Percentiles rank a stretch among this genome's conserved stretches.
phyloP scores from a whole-genome alignment of 2,113 vertebrate genomes.

The Microcebus ravelobensis region DNA sequence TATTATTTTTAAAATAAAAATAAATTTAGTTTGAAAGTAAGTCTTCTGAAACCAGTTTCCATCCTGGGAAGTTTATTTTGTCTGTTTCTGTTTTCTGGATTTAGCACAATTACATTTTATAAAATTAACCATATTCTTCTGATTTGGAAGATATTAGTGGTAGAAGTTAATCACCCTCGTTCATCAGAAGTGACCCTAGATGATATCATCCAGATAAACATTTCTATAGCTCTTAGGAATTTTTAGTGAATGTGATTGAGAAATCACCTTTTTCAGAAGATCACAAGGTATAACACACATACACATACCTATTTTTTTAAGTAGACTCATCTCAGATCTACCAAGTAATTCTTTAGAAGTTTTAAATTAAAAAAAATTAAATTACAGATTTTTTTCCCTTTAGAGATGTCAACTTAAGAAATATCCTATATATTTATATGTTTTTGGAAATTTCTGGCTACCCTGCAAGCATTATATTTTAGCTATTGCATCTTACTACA shows the following conservation, averaged over 20 bases:
- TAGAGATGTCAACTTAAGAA: neutral
- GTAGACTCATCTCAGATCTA: neutral
- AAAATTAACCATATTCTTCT: neutral
- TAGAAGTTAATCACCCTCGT: neutral
- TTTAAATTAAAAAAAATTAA: neutral
- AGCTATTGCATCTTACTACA: neutral
- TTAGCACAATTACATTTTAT: neutral
- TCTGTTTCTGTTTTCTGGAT: neutral
- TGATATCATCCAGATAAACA: neutral
- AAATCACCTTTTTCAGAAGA: neutral
- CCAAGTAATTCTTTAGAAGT: neutral
- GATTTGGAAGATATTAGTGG: neutral
- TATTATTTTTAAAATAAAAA: neutral
- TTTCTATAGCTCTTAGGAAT: neutral
- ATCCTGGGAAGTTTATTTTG: neutral
- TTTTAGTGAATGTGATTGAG: neutral
- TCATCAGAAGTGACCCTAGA: neutral
- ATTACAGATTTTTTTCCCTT: neutral
- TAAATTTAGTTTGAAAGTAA: slow-evolving; percentile 16
- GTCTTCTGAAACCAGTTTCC: neutral
- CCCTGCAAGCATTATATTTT: neutral
- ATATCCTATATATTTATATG: neutral
- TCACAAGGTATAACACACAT: neutral
- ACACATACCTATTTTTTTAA: neutral
- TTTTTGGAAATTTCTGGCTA: neutral